phyloP scores from a whole-genome alignment of 1,140 invertebrate genomes.

The Penaeus chinensis region DNA sequence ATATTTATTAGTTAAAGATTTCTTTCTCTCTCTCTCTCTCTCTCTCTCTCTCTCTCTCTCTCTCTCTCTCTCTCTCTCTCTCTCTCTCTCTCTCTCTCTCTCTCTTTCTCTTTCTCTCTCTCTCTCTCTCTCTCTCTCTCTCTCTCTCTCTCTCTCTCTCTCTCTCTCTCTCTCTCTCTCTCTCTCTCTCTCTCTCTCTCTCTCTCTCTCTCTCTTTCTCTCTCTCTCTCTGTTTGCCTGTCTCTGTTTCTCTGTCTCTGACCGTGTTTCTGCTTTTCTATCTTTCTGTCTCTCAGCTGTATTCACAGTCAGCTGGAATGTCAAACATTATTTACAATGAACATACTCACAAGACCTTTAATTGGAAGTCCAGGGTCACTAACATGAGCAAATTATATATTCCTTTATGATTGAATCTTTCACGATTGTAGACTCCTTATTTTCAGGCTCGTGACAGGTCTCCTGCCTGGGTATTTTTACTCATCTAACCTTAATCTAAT shows the following conservation, averaged over 20 bases:
- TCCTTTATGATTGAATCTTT: too few species aligned
- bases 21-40: too few species aligned
- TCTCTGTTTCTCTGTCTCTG: neutral
- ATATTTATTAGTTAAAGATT: too few species aligned
- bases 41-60: too few species aligned
- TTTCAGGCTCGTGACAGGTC: too few species aligned
- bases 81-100: neutral
- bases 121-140: neutral
- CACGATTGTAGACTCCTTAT: too few species aligned
- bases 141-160: neutral
- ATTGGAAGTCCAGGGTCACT: too few species aligned
- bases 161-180: constrained; percentile 16
- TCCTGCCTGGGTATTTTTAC: too few species aligned
- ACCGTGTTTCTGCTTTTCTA: neutral
- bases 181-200: constrained; percentile 16
- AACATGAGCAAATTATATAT: too few species aligned
- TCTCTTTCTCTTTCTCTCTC: neutral
- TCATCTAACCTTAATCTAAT: neutral
- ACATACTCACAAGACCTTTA: too few species aligned
- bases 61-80: neutral
- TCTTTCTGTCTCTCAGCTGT: neutral
- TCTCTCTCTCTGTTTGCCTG: constrained; percentile 1
- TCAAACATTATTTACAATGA: too few species aligned
- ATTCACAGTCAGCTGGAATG: neutral
- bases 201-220: neutral